These are phyloP conservation scores for Benitochromis conjunctus DNA, from an alignment of 2,113 vertebrate genomes.

Conservation along the genomic window DNA sequence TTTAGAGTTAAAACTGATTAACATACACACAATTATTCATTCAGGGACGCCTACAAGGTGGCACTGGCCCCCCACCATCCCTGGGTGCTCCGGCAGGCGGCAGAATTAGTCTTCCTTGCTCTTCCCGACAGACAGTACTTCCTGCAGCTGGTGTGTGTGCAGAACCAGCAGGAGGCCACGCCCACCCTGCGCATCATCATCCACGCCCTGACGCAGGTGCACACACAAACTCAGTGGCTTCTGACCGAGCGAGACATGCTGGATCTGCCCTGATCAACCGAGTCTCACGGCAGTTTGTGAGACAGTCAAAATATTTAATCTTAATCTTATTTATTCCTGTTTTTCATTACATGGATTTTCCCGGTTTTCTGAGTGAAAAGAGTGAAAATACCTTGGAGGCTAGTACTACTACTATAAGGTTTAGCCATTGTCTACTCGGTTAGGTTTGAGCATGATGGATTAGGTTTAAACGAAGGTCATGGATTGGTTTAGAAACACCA, in stretches of 20 bases:
- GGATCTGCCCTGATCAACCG: slow-evolving; percentile 45
- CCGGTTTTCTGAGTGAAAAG: neutral
- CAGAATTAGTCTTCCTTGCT: slow-evolving; percentile 74
- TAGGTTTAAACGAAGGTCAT: neutral
- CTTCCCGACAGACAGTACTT: slow-evolving; percentile 73
- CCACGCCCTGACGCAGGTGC: slow-evolving; percentile 22
- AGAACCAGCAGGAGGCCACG: slow-evolving; percentile 38
- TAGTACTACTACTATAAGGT: neutral
- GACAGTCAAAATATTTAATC: neutral
- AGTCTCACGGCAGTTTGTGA: neutral
- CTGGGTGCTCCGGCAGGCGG: slow-evolving; percentile 77
- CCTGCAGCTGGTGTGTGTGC: slow-evolving; percentile 71
- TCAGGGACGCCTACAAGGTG: slow-evolving; percentile 73
- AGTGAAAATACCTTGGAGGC: neutral
- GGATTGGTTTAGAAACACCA: neutral
- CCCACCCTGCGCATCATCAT: slow-evolving; percentile 62
- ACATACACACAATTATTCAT: neutral
- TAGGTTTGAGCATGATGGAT: neutral
- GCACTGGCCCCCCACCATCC: slow-evolving; percentile 77
- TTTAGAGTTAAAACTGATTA: neutral
- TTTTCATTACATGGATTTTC: neutral
- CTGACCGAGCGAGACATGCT: slow-evolving; percentile 37
- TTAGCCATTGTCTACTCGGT: neutral
- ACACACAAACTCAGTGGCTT: slow-evolving; percentile 39
- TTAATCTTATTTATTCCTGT: neutral